Conservation (phyloP, 2,888 invertebrate genomes). For the Tachina fera region DNA sequence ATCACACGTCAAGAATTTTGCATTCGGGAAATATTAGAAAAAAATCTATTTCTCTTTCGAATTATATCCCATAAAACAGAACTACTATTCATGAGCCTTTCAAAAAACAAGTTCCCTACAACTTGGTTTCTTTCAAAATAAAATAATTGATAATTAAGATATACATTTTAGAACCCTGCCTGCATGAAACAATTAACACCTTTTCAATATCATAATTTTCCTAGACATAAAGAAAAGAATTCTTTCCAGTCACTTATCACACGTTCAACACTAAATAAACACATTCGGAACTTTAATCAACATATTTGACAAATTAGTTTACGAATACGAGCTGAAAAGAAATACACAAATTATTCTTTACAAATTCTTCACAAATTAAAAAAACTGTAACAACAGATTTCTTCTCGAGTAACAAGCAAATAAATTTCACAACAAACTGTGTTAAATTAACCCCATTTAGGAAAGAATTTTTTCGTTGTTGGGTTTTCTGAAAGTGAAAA, state of each 20-base stretch:
- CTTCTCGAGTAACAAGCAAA: constrained; percentile 20
- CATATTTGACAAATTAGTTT: constrained; percentile 50
- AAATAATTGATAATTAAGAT: too few relatives aligned
- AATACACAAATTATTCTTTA: constrained; percentile 20
- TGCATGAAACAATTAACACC: not conserved
- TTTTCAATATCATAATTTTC: not conserved
- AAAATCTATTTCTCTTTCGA: too few relatives aligned
- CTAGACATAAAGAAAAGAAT: not conserved
- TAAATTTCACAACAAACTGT: constrained; percentile 9
- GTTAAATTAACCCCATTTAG: constrained; percentile 31
- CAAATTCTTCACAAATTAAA: constrained; percentile 21
- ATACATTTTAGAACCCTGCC: not conserved
- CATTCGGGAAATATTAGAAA: too few relatives aligned
- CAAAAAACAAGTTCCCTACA: too few relatives aligned
- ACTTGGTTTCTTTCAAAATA: too few relatives aligned
- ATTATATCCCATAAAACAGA: too few relatives aligned
- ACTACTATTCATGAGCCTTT: too few relatives aligned
- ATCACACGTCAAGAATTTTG: too few relatives aligned
- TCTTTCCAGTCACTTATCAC: constrained; percentile 4
- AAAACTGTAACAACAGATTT: constrained; percentile 30
- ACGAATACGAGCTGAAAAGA: not conserved
- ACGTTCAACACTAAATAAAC: constrained; percentile 1
- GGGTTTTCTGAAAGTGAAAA: not conserved
- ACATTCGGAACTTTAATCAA: constrained; percentile 15
- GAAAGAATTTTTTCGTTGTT: not conserved